phyloP scores from a whole-genome alignment of 2,113 vertebrate genomes.

The Dryoscopus gambensis region DNA sequence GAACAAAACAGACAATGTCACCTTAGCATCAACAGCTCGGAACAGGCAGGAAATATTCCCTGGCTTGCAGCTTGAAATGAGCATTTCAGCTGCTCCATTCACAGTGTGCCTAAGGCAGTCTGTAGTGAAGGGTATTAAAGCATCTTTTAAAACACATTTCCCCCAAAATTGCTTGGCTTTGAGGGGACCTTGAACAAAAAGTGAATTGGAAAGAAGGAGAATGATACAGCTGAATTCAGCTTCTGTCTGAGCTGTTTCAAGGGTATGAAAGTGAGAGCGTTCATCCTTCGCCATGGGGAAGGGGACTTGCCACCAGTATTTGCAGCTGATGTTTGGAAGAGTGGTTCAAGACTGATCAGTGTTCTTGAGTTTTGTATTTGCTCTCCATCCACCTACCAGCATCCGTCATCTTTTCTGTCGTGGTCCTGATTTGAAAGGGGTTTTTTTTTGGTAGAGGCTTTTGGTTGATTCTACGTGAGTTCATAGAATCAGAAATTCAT shows the following conservation, averaged over 20 bases:
- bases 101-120: not conserved
- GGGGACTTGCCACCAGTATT: not conserved
- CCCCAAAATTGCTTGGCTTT: not conserved
- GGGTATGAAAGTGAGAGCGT: not conserved
- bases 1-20: not conserved
- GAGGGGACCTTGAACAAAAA: not conserved
- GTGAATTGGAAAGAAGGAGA: not conserved
- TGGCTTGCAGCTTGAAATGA: not conserved
- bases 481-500: not conserved
- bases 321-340: not conserved
- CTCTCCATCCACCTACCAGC: not conserved
- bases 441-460: not conserved
- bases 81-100: not conserved
- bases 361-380: not conserved
- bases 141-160: not conserved
- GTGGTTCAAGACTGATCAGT: not conserved
- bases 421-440: not conserved
- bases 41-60: not conserved
- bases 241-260: not conserved
- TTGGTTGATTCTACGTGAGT: not conserved
- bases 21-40: not conserved
- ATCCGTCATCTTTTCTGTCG: not conserved
- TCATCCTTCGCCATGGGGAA: not conserved
- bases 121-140: not conserved
- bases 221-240: not conserved